phyloP scores from a whole-genome alignment of 2,113 vertebrate genomes.

The Melanerpes formicivorus region DNA sequence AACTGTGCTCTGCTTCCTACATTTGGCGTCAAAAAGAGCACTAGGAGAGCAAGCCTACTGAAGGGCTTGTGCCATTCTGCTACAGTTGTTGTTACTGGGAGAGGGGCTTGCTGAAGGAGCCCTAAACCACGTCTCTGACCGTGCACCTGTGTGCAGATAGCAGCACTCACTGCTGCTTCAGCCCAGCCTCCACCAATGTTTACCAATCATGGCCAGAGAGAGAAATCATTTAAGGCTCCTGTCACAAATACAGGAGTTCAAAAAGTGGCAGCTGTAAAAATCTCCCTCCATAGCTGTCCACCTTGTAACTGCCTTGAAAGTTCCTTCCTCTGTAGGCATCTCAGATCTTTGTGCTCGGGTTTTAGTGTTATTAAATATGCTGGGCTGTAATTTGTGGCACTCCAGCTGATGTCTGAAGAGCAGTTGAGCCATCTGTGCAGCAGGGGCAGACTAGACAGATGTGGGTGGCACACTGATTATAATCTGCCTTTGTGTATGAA shows the following conservation, averaged over 20 bases:
- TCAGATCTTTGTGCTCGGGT: neutral
- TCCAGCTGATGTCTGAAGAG: neutral
- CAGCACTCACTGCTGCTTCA: neutral
- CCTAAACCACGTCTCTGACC: neutral
- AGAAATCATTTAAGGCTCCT: neutral
- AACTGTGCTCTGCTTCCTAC: neutral
- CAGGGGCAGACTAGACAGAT: constrained; percentile 37
- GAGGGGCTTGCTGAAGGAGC: neutral
- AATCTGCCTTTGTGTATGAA: constrained; percentile 22
- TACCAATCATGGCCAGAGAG: neutral
- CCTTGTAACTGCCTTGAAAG: neutral
- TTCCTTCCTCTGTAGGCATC: neutral
- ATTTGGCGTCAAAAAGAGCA: neutral
- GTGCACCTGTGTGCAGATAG: neutral
- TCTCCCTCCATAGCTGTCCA: neutral
- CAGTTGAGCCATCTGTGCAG: neutral
- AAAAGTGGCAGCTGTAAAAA: neutral
- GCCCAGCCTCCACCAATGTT: neutral
- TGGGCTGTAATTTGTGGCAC: neutral
- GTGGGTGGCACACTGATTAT: constrained; percentile 59
- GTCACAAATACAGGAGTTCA: neutral
- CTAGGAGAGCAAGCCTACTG: rapidly evolving
- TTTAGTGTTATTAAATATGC: neutral
- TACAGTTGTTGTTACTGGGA: neutral
- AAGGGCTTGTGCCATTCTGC: neutral